Percentiles rank a stretch among this genome's conserved stretches.
Evolutionary conservation across 2,113 vertebrate species (phyloP).

Genomic region (Spheniscus mendiculus): DNA sequence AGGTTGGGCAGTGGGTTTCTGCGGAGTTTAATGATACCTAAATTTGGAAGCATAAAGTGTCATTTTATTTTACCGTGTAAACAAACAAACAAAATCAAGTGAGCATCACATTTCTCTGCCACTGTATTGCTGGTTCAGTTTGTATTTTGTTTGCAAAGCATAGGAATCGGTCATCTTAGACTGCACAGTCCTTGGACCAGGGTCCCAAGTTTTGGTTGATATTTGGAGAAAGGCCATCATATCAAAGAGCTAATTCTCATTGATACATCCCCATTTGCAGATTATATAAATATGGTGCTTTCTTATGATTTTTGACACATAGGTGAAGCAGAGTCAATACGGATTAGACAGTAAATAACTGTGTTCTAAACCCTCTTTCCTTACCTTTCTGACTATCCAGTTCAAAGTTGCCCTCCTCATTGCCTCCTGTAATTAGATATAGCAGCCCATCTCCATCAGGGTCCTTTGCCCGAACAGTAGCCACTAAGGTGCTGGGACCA

Average conservation of each 20-base stretch:
- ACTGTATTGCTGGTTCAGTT: background rate
- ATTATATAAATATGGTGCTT: background rate
- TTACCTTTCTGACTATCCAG: conserved; percentile 88
- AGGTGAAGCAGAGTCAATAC: background rate
- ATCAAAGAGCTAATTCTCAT: background rate
- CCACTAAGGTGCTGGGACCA: conserved; percentile 86
- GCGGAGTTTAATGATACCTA: conserved; percentile 88
- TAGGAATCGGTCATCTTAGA: background rate
- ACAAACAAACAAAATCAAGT: background rate
- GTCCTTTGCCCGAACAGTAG: conserved; percentile 86
- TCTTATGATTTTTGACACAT: background rate
- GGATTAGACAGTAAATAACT: background rate
- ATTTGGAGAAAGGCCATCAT: background rate
- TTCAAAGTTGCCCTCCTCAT: conserved; percentile 89
- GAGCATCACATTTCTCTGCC: background rate
- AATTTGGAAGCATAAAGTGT: background rate
- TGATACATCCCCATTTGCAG: background rate
- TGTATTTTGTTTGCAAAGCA: background rate
- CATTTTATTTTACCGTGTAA: background rate
- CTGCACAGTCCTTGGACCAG: background rate
- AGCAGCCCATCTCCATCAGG: conserved; percentile 86
- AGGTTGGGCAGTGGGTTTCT: conserved; percentile 79
- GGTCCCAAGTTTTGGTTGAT: background rate
- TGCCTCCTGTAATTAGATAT: conserved; percentile 87
- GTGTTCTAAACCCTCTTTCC: background rate